Evolutionary conservation across 2,113 vertebrate genomes (phyloP), one percentile per base, ranked within the genome.

Genomic region (Epinephelus lanceolatus): DNA sequence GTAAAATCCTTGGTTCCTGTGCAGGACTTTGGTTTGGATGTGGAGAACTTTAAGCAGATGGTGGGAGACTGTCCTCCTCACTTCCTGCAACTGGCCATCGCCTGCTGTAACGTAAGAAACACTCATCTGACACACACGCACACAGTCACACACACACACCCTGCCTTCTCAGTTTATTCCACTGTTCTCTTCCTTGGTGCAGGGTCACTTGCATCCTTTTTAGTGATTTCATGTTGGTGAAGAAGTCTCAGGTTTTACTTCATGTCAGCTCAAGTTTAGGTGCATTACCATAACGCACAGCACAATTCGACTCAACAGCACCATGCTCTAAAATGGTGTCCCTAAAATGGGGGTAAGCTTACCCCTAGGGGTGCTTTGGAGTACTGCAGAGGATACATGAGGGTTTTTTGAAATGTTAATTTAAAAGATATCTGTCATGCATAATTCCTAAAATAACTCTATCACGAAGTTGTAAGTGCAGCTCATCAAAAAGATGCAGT

Each of bases 81-180:
- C 37, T 99, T 99, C 92, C 95, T 99, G 83, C 95, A 96, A 55
- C 89, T 99, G 80, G 97, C 98, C 60, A 95, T 99, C 63, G 91
- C 95, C 86, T 99, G 98, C 95, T 99, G 98, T 90, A 96, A 94
- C 53, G 98, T 99, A 94, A 83, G 89, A 69, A 33, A 66, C 37
- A 47, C 63, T 23, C 37, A 45, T 45, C 11, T 45, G 10, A 13
- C 25, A 18, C 66, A 30, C 42, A 27, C 25, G 18, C 47, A 30
- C 42, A 27, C 37, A 45, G 33, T 8, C 12, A 56, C 1, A 19
- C 9, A 19, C 9, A 19, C 11, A 55, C 30, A 51, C 17, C 4
- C 6, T 37, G 37, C 21, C 17, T 27, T 27, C 60, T 56, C 40
- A n/a, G 7, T 71, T 23, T 37, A 7, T 37, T 45, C 17, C 60